These are phyloP conservation scores for Pachypsylla venusta DNA, from an alignment of 1,140 invertebrate species.

Conservation along the genomic window DNA sequence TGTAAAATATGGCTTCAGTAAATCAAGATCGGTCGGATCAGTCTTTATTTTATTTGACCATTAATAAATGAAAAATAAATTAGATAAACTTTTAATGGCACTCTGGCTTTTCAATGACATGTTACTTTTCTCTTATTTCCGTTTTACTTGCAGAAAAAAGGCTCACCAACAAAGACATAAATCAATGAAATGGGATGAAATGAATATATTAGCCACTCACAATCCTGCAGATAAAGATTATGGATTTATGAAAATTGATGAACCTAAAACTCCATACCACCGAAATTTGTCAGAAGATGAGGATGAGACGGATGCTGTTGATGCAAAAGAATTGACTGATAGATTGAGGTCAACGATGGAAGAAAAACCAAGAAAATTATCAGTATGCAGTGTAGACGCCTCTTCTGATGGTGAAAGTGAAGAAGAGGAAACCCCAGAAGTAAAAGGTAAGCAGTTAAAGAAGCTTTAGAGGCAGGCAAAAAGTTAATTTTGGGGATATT, in stretches of 20 bases:
- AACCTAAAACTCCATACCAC: conserved; percentile 92
- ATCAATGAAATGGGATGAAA: conserved; percentile 81
- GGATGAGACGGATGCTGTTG: conserved; percentile 49
- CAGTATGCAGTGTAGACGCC: not conserved
- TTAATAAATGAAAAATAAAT: too few relatives aligned
- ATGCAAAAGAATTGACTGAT: conserved; percentile 60
- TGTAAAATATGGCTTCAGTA: too few relatives aligned
- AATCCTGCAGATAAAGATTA: conserved; percentile 98
- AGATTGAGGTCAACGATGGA: conserved; percentile 32
- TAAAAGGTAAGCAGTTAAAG: conserved; percentile 34
- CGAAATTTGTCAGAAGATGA: conserved; percentile 53
- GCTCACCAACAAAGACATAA: conserved; percentile 1
- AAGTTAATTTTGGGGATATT: too few relatives aligned
- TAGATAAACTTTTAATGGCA: too few relatives aligned
- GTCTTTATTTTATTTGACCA: too few relatives aligned
- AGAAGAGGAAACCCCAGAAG: conserved; percentile 43
- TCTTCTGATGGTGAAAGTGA: conserved; percentile 40
- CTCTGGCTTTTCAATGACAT: too few relatives aligned
- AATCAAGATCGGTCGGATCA: too few relatives aligned
- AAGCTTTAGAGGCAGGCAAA: too few relatives aligned
- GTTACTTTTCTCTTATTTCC: too few relatives aligned
- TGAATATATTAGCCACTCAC: conserved; percentile 96
- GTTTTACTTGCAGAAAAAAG: conserved; percentile 1
- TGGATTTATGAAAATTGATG: conserved; percentile 98
- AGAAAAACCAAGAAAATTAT: not conserved